phyloP scores from a whole-genome alignment of 2,113 vertebrate genomes.

The Hystrix brachyura region DNA sequence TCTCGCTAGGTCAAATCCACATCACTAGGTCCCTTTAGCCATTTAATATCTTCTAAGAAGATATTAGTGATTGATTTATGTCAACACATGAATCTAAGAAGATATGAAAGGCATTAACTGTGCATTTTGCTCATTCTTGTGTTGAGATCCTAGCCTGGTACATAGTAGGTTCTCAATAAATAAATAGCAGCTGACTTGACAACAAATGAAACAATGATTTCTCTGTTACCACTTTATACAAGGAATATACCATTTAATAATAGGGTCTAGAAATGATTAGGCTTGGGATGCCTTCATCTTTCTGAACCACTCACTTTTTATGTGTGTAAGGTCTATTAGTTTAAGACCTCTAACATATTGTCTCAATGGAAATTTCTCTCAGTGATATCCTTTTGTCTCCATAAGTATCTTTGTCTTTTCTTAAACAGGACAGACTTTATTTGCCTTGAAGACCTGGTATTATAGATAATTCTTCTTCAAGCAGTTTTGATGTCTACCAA shows the following conservation, averaged over 20 bases:
- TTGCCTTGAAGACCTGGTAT: background rate
- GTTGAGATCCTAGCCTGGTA: background rate
- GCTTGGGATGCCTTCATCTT: background rate
- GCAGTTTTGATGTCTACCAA: background rate
- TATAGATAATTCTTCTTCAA: background rate
- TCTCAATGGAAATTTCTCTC: background rate
- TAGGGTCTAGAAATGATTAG: background rate
- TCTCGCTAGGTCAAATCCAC: background rate
- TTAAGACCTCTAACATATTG: background rate
- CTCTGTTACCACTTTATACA: background rate
- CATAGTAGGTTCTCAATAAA: background rate
- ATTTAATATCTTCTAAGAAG: background rate
- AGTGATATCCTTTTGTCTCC: background rate
- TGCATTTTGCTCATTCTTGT: background rate
- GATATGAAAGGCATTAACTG: background rate
- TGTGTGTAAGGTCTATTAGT: accelerated
- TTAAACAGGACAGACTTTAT: background rate
- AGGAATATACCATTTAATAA: background rate
- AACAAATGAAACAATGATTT: background rate
- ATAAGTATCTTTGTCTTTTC: background rate
- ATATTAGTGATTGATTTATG: background rate
- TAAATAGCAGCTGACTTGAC: background rate
- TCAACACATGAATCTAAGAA: no score
- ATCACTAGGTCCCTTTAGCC: background rate
- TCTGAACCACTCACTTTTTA: background rate